phyloP scores from a whole-genome alignment of 2,888 invertebrate genomes.

The Scelioninae gen. 1 region DNA sequence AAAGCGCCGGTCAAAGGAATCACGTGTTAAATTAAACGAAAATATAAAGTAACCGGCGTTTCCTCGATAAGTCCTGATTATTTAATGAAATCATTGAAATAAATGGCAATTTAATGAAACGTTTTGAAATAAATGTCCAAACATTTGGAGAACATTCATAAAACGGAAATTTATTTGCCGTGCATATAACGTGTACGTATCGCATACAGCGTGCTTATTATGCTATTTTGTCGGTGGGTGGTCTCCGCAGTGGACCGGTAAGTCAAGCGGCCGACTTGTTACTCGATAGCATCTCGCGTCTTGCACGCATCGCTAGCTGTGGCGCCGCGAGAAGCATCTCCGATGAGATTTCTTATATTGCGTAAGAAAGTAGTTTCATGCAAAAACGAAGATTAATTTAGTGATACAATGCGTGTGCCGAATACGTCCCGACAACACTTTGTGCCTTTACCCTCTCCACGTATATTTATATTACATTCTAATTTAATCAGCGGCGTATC shows the following conservation, averaged over 20 bases:
- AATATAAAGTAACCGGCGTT: slow-evolving; percentile 24
- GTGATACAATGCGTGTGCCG: slow-evolving; percentile 69
- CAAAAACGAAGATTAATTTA: slow-evolving; percentile 69
- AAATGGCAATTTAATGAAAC: slow-evolving; percentile 57
- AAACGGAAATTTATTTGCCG: slow-evolving; percentile 67
- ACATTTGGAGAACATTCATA: slow-evolving; percentile 62
- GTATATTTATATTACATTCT: slow-evolving; percentile 56
- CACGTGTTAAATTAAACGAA: slow-evolving; percentile 35
- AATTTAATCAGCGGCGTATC: slow-evolving; percentile 59
- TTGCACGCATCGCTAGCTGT: slow-evolving; percentile 79
- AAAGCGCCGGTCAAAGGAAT: slow-evolving; percentile 21
- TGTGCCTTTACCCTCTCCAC: slow-evolving; percentile 25
- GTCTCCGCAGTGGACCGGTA: slow-evolving; percentile 76
- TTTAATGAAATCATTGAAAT: slow-evolving; percentile 67
- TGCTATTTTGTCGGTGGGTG: slow-evolving; percentile 83
- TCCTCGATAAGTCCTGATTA: slow-evolving; percentile 23
- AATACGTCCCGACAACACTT: slow-evolving; percentile 66
- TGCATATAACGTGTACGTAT: slow-evolving; percentile 64
- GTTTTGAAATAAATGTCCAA: slow-evolving; percentile 58
- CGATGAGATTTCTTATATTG: slow-evolving; percentile 75
- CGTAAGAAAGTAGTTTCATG: slow-evolving; percentile 79
- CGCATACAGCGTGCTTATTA: slow-evolving; percentile 73
- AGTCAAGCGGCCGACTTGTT: slow-evolving; percentile 79
- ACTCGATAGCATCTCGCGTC: slow-evolving; percentile 79
- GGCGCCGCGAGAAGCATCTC: slow-evolving; percentile 76